Evolutionary conservation across 2,888 invertebrate species (phyloP).

Genomic region (Stenodema calcarata): DNA sequence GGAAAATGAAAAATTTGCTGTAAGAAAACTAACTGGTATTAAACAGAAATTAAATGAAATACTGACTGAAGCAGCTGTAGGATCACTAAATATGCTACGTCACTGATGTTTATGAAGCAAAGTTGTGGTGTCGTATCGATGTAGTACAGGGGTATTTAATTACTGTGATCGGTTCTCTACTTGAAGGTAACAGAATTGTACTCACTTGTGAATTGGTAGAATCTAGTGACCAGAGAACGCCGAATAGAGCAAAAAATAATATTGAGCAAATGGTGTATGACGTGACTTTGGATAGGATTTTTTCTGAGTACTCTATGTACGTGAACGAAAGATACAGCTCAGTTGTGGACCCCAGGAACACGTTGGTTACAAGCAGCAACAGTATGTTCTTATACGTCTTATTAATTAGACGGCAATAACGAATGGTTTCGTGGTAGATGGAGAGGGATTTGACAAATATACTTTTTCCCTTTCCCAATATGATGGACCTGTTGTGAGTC

Average conservation of each 20-base stretch:
- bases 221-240: not conserved
- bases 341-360: not conserved
- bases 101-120: no score
- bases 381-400: not conserved
- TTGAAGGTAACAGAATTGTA: no score
- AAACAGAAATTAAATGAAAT: no score
- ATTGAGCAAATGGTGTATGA: not conserved
- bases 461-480: not conserved
- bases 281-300: not conserved
- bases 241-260: not conserved
- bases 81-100: no score
- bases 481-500: not conserved
- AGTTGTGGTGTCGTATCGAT: no score
- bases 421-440: not conserved
- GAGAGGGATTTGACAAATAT: not conserved
- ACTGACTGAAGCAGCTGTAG: no score
- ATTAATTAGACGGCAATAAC: not conserved
- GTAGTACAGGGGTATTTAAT: no score
- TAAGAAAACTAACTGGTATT: no score
- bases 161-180: no score
- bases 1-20: no score
- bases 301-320: not conserved
- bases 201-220: not conserved
- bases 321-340: conserved; percentile 9
- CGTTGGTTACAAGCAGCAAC: not conserved